A percentile compares a stretch with the other conserved stretches of the same genome.
phyloP scores from a whole-genome alignment of 1,140 invertebrate species.

The Drosophila simulans region DNA sequence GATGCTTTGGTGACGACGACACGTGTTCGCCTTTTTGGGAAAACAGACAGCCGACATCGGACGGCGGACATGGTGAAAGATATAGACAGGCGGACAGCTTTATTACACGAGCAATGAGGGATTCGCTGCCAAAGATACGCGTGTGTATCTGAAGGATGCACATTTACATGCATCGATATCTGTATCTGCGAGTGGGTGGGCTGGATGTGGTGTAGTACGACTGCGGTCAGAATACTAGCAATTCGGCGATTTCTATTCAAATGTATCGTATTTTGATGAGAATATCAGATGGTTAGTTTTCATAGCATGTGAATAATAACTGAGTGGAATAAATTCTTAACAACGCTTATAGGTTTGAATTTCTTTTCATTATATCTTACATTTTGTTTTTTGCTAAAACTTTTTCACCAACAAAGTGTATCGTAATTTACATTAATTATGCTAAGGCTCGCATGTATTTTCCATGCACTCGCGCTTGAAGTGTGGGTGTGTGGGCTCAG shows the following conservation, averaged over 20 bases:
- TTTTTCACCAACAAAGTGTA: not conserved
- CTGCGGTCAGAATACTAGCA: not conserved
- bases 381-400: no score
- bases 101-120: conserved; percentile 48
- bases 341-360: no score
- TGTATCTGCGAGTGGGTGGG: conserved; percentile 12
- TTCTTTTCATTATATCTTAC: no score
- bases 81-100: conserved; percentile 31
- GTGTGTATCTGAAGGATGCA: conserved; percentile 37
- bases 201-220: not conserved
- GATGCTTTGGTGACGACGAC: conserved; percentile 67
- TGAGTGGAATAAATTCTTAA: no score
- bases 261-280: not conserved
- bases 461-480: not conserved
- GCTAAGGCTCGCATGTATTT: not conserved
- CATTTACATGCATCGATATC: conserved; percentile 15
- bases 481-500: conserved; percentile 17
- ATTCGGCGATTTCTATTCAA: not conserved
- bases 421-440: not conserved
- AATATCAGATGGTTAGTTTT: not conserved
- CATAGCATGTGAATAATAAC: no score
- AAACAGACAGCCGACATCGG: conserved; percentile 40
- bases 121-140: conserved; percentile 30
- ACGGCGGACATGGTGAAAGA: conserved; percentile 15
- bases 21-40: conserved; percentile 65